phyloP scores from a whole-genome alignment of 2,888 invertebrate genomes.

The Ochropleura plecta region DNA sequence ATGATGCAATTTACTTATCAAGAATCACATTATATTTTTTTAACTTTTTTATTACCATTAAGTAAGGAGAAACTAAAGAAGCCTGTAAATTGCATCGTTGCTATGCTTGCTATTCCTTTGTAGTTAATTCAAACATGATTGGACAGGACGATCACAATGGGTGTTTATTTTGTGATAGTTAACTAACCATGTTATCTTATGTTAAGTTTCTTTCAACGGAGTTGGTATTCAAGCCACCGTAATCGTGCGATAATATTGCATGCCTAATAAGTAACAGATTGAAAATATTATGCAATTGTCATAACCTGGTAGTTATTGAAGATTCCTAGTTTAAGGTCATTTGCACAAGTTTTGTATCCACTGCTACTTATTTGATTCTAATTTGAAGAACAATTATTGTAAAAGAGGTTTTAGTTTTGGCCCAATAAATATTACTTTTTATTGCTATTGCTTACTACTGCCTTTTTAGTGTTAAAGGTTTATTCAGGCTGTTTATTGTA shows the following conservation, averaged over 20 bases:
- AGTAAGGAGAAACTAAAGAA: not conserved
- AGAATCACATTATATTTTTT: not conserved
- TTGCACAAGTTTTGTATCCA: no score
- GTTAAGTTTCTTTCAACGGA: conserved; percentile 1
- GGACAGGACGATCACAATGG: conserved; percentile 21
- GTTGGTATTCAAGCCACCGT: conserved; percentile 1
- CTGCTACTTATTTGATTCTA: no score
- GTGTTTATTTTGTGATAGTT: conserved; percentile 22
- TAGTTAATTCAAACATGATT: conserved; percentile 6
- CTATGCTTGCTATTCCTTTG: conserved; percentile 21
- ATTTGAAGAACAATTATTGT: no score
- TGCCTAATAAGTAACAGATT: conserved; percentile 9
- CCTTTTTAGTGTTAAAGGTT: not conserved
- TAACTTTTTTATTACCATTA: conserved; percentile 1
- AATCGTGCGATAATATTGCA: conserved; percentile 13
- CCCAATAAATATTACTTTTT: no score
- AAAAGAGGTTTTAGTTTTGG: no score
- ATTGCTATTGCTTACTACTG: not conserved
- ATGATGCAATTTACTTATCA: conserved; percentile 28
- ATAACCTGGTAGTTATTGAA: not conserved
- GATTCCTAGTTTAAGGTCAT: no score
- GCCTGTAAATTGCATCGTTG: not conserved
- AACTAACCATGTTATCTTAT: not conserved
- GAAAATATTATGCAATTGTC: conserved; percentile 16
- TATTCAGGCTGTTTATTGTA: not conserved